A percentile compares a stretch with the other conserved stretches of the same genome.
Evolutionary conservation across 2,888 invertebrate genomes (phyloP).

Genomic region (Mechanitis mazaeus): DNA sequence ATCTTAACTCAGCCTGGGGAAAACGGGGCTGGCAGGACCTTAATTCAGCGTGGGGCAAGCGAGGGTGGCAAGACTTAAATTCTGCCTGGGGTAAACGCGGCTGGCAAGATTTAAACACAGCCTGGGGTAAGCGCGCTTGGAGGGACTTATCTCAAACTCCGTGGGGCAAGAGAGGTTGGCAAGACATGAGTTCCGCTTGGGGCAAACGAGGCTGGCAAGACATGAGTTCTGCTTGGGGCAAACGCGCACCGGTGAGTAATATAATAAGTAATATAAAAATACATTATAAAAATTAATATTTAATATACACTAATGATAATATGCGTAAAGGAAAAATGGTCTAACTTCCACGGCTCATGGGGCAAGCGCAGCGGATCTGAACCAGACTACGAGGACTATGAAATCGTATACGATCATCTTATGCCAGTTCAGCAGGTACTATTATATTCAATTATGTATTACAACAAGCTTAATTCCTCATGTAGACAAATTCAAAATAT

Average conservation of each 20-base stretch:
- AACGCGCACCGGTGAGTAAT: conserved; percentile 58
- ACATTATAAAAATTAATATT: conserved; percentile 8
- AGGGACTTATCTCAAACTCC: conserved; percentile 72
- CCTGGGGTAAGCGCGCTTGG: conserved; percentile 80
- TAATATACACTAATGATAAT: background rate
- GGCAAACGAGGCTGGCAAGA: conserved; percentile 76
- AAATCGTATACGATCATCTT: conserved; percentile 52
- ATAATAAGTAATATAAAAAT: conserved; percentile 39
- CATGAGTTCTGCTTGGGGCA: conserved; percentile 63
- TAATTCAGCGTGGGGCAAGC: conserved; percentile 75
- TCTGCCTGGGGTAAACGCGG: conserved; percentile 78
- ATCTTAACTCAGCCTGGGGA: conserved; percentile 74
- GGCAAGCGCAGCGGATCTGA: conserved; percentile 76
- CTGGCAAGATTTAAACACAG: conserved; percentile 72
- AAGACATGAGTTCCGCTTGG: conserved; percentile 68
- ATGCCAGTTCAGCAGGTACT: conserved; percentile 53
- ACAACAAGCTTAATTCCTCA: background rate
- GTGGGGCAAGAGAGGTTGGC: conserved; percentile 79
- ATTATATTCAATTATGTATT: background rate
- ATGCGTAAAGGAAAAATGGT: conserved; percentile 77
- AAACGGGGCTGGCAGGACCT: conserved; percentile 73
- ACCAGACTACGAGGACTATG: conserved; percentile 64
- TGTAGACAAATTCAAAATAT: background rate
- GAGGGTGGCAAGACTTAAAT: conserved; percentile 77
- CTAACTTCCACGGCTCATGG: conserved; percentile 82